Conservation (phyloP, 2,888 invertebrate genomes). For the Lasiommata megera region DNA sequence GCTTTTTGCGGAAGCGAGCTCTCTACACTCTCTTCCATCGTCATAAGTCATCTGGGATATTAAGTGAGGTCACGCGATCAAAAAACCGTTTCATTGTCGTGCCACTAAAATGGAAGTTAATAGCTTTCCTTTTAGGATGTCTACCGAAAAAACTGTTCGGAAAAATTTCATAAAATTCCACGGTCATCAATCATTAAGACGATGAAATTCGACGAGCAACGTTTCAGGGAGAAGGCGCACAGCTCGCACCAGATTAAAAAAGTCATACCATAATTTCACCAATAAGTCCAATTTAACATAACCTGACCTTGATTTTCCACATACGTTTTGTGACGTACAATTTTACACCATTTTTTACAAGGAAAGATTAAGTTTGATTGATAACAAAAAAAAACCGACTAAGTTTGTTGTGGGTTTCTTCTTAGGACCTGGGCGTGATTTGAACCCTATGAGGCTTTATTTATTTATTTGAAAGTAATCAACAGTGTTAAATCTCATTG, state of each 20-base stretch:
- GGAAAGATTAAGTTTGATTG: too few species aligned
- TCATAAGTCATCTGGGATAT: neutral
- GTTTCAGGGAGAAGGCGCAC: neutral
- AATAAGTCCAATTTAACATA: too few species aligned
- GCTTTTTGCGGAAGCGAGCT: neutral
- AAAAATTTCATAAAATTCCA: conserved; percentile 6
- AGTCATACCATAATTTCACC: too few species aligned
- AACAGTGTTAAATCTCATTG: too few species aligned
- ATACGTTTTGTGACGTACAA: too few species aligned
- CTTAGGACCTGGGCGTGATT: too few species aligned
- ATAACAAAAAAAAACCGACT: too few species aligned
- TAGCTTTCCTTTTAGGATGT: conserved; percentile 6
- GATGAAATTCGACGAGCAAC: neutral
- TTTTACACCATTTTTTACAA: too few species aligned
- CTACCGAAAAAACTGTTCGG: conserved; percentile 1
- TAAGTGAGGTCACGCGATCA: neutral
- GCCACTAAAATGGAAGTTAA: conserved; percentile 4
- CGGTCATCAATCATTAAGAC: conserved; percentile 1
- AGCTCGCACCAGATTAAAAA: neutral
- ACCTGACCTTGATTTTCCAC: too few species aligned
- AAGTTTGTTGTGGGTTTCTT: too few species aligned
- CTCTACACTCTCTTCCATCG: neutral
- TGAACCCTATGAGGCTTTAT: too few species aligned
- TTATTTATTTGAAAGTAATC: too few species aligned
- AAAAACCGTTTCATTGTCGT: neutral